Evolutionary conservation across 2,888 invertebrate genomes (phyloP).

Genomic region (Brachyopa scutellaris): DNA sequence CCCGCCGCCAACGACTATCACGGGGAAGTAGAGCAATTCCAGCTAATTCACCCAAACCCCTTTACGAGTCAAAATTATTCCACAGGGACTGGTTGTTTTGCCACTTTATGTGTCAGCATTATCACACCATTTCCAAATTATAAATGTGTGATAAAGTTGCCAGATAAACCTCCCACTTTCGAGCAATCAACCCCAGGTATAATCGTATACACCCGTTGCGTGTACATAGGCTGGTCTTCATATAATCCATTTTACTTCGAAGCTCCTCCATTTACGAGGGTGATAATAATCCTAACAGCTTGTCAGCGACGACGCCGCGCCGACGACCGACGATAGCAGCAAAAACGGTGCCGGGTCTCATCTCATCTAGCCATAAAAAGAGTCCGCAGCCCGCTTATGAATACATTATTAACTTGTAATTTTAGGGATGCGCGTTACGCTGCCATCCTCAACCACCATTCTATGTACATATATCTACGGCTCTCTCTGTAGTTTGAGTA

Average conservation of each 20-base stretch:
- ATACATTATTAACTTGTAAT: slow-evolving; percentile 62
- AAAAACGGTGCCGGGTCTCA: slow-evolving; percentile 56
- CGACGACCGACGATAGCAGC: too few species aligned
- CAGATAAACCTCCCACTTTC: slow-evolving; percentile 72
- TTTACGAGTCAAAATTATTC: slow-evolving; percentile 57
- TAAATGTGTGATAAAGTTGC: slow-evolving; percentile 71
- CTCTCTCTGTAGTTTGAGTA: too few species aligned
- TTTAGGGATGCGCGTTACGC: slow-evolving; percentile 36
- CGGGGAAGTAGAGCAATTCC: slow-evolving; percentile 1
- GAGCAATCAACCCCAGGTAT: slow-evolving; percentile 57
- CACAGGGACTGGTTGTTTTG: slow-evolving; percentile 64
- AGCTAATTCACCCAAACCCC: slow-evolving; percentile 36
- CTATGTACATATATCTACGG: too few species aligned
- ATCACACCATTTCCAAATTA: slow-evolving; percentile 72
- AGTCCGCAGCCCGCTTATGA: slow-evolving; percentile 68
- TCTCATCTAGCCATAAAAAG: slow-evolving; percentile 68
- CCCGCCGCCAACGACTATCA: not conserved
- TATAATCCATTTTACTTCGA: slow-evolving; percentile 61
- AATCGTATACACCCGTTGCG: not conserved
- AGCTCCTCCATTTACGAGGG: slow-evolving; percentile 65
- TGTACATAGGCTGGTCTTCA: not conserved
- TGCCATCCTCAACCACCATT: not conserved
- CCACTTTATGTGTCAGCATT: slow-evolving; percentile 71
- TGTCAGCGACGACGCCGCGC: slow-evolving; percentile 56
- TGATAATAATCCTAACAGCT: slow-evolving; percentile 70